These are phyloP conservation scores for Myrmecobius fasciatus DNA, from an alignment of 2,113 vertebrate genomes.

Conservation along the genomic window DNA sequence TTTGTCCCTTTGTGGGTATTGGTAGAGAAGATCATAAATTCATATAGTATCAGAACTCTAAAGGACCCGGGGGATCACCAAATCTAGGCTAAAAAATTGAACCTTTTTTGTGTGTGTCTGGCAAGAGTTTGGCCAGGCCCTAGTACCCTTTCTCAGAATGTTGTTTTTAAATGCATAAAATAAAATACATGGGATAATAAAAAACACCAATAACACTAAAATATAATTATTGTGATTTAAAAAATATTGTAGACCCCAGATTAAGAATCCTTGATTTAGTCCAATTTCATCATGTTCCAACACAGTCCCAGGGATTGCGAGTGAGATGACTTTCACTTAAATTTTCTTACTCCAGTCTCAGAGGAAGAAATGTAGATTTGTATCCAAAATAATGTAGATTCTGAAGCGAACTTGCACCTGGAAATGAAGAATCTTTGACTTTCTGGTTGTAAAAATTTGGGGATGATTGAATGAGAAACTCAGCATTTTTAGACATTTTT, in stretches of 20 bases:
- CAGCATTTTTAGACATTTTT: neutral
- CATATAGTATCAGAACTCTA: neutral
- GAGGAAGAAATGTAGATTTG: neutral
- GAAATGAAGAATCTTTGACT: neutral
- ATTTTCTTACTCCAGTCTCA: neutral
- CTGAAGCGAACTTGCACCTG: neutral
- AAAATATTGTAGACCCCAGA: neutral
- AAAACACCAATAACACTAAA: neutral
- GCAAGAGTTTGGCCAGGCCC: neutral
- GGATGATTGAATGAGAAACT: neutral
- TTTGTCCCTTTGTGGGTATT: neutral
- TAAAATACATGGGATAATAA: neutral
- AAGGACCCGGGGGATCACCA: neutral
- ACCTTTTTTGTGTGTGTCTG: neutral
- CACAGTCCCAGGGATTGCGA: neutral
- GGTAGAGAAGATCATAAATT: neutral
- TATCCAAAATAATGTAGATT: neutral
- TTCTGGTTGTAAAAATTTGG: neutral
- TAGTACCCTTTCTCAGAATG: neutral
- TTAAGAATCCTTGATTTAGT: neutral
- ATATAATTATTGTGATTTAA: neutral
- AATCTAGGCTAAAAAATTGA: too few species aligned
- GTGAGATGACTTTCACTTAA: neutral
- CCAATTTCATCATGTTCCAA: neutral
- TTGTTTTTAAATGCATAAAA: neutral